phyloP scores from a whole-genome alignment of 2,888 invertebrate species.

The Eustalomyia histrio region DNA sequence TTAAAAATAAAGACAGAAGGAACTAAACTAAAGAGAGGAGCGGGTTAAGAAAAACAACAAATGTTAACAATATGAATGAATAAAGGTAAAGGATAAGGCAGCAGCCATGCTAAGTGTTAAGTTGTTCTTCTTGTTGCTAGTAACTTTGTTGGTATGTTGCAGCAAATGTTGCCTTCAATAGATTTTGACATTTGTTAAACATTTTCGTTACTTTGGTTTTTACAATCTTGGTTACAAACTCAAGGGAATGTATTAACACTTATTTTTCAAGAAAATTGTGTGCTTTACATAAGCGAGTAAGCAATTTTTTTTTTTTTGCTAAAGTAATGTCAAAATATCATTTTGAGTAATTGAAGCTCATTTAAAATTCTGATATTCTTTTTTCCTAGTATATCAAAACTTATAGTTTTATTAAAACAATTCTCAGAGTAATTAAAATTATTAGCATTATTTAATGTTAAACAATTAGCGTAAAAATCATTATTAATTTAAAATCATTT shows the following conservation, averaged over 20 bases:
- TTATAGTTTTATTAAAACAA: constrained; percentile 14
- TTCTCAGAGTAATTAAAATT: constrained; percentile 32
- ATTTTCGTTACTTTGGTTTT: constrained; percentile 30
- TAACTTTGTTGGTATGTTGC: constrained; percentile 17
- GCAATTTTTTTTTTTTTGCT: too few relatives aligned
- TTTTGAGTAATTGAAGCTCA: constrained; percentile 52
- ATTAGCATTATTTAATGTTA: not conserved
- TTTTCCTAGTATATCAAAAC: constrained; percentile 2
- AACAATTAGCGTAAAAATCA: constrained; percentile 17
- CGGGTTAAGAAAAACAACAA: constrained; percentile 35
- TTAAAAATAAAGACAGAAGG: constrained; percentile 39
- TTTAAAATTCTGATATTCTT: constrained; percentile 39
- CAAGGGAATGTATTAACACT: constrained; percentile 55
- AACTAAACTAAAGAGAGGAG: not conserved
- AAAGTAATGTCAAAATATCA: constrained; percentile 51
- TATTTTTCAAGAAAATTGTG: constrained; percentile 18
- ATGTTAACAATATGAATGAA: not conserved
- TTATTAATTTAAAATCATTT: constrained; percentile 23
- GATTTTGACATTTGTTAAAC: constrained; percentile 74
- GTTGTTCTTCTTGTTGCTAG: too few relatives aligned
- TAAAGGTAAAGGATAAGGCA: not conserved
- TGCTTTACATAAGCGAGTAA: not conserved
- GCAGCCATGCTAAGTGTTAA: not conserved
- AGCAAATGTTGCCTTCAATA: constrained; percentile 74
- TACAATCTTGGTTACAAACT: not conserved